phyloP scores from a whole-genome alignment of 2,888 invertebrate species.

The Drosophila formosana region DNA sequence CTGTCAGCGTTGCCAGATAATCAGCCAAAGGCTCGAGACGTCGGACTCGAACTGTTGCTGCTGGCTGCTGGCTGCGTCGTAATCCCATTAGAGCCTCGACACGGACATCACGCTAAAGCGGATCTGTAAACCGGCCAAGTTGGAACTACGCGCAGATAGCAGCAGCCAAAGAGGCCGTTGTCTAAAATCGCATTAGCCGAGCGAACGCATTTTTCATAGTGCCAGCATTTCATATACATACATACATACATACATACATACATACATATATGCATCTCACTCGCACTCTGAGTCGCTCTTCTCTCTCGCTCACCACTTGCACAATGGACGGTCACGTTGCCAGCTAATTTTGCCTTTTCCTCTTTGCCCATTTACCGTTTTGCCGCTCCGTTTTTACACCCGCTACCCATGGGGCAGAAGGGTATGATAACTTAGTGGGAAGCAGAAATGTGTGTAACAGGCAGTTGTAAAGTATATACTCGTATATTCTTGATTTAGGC shows the following conservation, averaged over 20 bases:
- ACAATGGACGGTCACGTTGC: conserved; percentile 28
- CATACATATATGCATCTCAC: conserved; percentile 1
- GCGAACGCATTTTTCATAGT: conserved; percentile 45
- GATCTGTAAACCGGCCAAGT: conserved; percentile 36
- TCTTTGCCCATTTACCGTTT: conserved; percentile 14
- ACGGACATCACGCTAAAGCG: conserved; percentile 17
- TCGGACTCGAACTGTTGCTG: conserved; percentile 24
- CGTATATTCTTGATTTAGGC: too few relatives aligned
- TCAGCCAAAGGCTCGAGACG: conserved; percentile 59
- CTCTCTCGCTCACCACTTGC: background rate
- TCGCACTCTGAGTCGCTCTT: background rate
- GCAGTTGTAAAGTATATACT: too few relatives aligned
- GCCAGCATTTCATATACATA: conserved; percentile 36
- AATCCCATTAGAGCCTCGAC: conserved; percentile 54
- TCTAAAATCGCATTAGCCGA: conserved; percentile 56
- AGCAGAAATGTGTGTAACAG: too few relatives aligned
- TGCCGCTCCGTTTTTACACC: conserved; percentile 2
- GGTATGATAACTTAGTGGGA: too few relatives aligned
- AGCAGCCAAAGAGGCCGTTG: conserved; percentile 18
- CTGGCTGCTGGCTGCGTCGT: conserved; percentile 37
- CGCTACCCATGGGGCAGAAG: too few relatives aligned
- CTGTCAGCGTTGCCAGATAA: conserved; percentile 71
- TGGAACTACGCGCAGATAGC: conserved; percentile 28
- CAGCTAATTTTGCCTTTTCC: conserved; percentile 44
- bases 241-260: background rate